Base-by-base conservation (phyloP, 2,797 vertebrate species). In the Simalia tracyae region DNA sequence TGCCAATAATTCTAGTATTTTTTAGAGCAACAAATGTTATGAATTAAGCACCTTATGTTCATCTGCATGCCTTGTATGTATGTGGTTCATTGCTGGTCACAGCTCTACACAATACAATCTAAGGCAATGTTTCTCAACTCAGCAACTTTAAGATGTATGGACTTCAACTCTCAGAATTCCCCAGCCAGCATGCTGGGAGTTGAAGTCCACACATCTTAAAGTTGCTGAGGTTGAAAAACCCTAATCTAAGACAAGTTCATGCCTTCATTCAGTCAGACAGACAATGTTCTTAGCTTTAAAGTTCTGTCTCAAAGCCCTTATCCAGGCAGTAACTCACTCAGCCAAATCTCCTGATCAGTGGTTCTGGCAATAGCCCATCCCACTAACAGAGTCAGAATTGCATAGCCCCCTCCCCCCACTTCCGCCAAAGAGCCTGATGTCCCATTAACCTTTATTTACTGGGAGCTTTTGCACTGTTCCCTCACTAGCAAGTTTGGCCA, bases 1-100 rank as follows among this genome's bases (percentile, higher is more conserved):
- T 85, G 94, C 93, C 95, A 95, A 95, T 93, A 93, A 88, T 87
- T 95, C 3, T 93, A 95, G 93, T 93, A 93, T 90, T 95, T 91
- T 96, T 81, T 36, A 95, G 93, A 88, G 90, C 63, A 0, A 2
- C 72, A 90, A 87, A 9, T 91, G 92, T 63, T 81, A 92, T 94
- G 96, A 94, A 96, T 95, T 91, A 91, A 95, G 94, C 95, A 59
- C 93, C 26, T 61, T 95, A 1, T 89, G 72, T 93, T 89, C 66
- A 91, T 59, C 89, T 91, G 2, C n/a, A 85, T 57, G 12, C 7
- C 94, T 5, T 76, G 87, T 93, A 93, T 90, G n/a, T 92, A 57
- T 46, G 91, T 84, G n/a, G 5, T 76, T 94, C 93, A 94, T 91
- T 64, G 50, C 31, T n/a, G 50, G 60, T 26, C 46, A 85, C 46